Evolutionary conservation across 2,113 vertebrate species (phyloP).

Genomic region (Clarias batrachus): DNA sequence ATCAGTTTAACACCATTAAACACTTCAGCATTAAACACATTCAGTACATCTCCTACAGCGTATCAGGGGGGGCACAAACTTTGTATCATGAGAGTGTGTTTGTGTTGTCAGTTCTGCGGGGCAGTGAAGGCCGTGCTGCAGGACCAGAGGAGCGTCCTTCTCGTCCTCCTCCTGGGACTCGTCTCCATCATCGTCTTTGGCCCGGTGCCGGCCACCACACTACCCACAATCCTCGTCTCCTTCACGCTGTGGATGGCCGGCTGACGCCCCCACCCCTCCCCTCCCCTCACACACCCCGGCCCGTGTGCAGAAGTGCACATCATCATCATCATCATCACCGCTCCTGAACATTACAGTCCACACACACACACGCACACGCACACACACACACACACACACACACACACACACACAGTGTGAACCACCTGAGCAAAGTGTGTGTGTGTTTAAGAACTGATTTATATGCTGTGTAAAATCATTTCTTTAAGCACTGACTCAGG

Average conservation of each 20-base stretch:
- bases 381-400: neutral
- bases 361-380: neutral
- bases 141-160: slow-evolving; percentile 86
- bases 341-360: neutral
- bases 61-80: neutral
- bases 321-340: neutral
- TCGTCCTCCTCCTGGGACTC: slow-evolving; percentile 78
- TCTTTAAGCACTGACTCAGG: no score
- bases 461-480: neutral
- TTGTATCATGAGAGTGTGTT: neutral
- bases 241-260: slow-evolving; percentile 93
- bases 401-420: neutral
- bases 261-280: slow-evolving; percentile 55
- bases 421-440: no score
- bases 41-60: neutral
- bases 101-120: slow-evolving; percentile 82
- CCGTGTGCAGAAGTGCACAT: neutral
- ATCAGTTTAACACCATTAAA: neutral
- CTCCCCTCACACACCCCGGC: neutral
- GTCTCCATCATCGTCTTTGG: slow-evolving; percentile 79
- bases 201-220: slow-evolving; percentile 77
- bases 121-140: slow-evolving; percentile 85
- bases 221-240: slow-evolving; percentile 84
- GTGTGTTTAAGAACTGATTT: no score
- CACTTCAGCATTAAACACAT: neutral